Base-by-base conservation (phyloP, 2,797 vertebrate species). In the Sitta carolinensis region DNA sequence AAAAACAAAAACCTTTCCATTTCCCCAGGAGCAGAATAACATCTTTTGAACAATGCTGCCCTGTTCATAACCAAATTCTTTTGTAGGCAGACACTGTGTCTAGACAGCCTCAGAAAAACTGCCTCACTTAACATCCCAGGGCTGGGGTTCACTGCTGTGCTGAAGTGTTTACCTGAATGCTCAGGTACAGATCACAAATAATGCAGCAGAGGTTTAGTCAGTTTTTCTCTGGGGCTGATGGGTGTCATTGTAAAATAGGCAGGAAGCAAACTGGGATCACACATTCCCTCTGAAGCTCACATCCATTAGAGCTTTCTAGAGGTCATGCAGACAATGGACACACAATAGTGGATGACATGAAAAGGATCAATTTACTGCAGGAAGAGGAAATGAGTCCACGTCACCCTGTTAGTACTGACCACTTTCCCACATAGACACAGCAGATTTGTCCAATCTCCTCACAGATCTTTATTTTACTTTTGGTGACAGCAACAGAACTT, bases 361-460 rank as follows among this genome's bases (percentile, higher is more conserved):
- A 55, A 38, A n/a, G 80, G 48, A 81, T 66, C 78, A 26, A 66
- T 86, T 78, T 88, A 84, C 73, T 88, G 77, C 87, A 93, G 94
- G 93, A 96, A 94, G 34, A 88, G 95, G 93, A 95, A 93, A 95
- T 82, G 80, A 91, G 76, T 50, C 59, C 76, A 69, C 77, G 80
- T 84, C 80, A 32, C 59, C 81, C 73, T 92, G 48, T 29, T 62
- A 45, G 43, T 38, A 34, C 74, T 67, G 64, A 92, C 70, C 57
- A 22, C 79, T 76, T 91, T 94, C 85, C 91, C 80, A 62, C 58
- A 58, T 1, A 76, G 90, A 73, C 83, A 45, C 43, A 59, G 62
- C 73, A 94, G 82, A 54, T 94, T 89, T 89, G 50, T 85, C 84
- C 89, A 45, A 10, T 92, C 91, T 91, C 84, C 82, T 94, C 92